Base-by-base conservation (phyloP, 2,113 vertebrate species). In the Forbesichthys papilliferus region DNA sequence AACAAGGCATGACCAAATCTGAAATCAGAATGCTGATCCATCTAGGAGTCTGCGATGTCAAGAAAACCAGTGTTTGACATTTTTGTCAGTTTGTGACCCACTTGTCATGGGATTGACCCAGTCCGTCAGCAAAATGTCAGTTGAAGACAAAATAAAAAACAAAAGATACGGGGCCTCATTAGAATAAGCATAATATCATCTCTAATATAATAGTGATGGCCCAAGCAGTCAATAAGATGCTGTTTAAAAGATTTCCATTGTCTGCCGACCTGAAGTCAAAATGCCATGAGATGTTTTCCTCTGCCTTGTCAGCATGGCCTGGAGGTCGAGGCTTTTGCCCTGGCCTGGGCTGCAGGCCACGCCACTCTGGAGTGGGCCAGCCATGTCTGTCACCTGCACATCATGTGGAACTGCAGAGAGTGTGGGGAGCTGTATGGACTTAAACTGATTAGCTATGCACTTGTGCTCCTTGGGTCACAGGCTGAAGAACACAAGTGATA, bases 371-470 rank as follows among this genome's bases (percentile, higher is more conserved):
- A 90, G 89, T 89, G 87, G 90, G 88, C 81, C 84, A 89, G 89
- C 79, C 88, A 88, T 81, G 90, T 84, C 87, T 92, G 89, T 93
- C 90, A 92, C 78, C 69, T 48, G 58, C 85, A 76, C 87, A 86
- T 91, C 90, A 92, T 87, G 90, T 87, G 87, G 86, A 87, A 74
- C 84, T 86, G 78, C 77, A 83, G 86, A 77, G 74, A 81, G 86
- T 62, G 7, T 84, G 87, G 86, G 79, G 64, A 69, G 71, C 71
- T 82, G 80, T 78, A 81, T 82, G 87, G 88, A 88, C 88, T 90
- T 91, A 90, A 92, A 92, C 88, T 92, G 91, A 92, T 92, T 92
- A 92, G 90, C 84, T 82, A 92, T 91, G 91, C 90, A 87, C 88
- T 92, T 88, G 77, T 90, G 88, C 87, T 89, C 81, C 70, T 69